Conservation (phyloP, 2,797 vertebrate genomes). For the Siniperca scherzeri region DNA sequence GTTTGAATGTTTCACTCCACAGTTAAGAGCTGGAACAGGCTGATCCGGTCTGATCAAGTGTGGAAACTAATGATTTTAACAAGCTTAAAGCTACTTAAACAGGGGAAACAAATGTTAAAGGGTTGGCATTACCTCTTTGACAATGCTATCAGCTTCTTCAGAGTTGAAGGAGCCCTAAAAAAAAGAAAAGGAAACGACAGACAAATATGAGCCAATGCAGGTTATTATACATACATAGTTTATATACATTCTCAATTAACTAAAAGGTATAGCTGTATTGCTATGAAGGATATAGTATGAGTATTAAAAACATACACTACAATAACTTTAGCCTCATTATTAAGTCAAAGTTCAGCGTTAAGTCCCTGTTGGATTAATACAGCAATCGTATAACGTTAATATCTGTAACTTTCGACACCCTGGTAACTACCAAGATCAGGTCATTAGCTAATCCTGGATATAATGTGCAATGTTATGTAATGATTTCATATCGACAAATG, state of each 20-base stretch:
- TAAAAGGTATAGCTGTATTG: too few relatives aligned
- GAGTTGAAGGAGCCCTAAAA: constrained; percentile 90
- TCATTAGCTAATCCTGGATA: fast-evolving
- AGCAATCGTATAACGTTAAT: background rate
- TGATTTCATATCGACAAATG: background rate
- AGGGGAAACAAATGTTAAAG: background rate
- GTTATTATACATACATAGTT: background rate
- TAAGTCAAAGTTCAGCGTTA: background rate
- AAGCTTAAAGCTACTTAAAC: background rate
- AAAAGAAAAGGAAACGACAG: constrained; percentile 40
- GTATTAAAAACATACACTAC: too few relatives aligned
- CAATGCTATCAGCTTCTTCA: constrained; percentile 91
- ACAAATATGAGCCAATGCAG: background rate
- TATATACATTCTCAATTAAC: background rate
- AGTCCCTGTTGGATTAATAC: background rate
- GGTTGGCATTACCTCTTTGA: constrained; percentile 90
- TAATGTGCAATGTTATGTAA: fast-evolving
- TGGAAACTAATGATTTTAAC: background rate
- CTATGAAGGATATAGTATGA: background rate
- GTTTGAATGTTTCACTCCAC: background rate
- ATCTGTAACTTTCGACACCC: background rate
- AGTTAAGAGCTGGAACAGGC: background rate
- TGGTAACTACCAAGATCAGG: fast-evolving
- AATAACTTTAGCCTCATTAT: too few relatives aligned
- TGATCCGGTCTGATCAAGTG: background rate